Percentiles rank a stretch among this genome's conserved stretches.
Evolutionary conservation across 2,888 invertebrate genomes (phyloP).

Genomic region (Ypsolopha sequella): DNA sequence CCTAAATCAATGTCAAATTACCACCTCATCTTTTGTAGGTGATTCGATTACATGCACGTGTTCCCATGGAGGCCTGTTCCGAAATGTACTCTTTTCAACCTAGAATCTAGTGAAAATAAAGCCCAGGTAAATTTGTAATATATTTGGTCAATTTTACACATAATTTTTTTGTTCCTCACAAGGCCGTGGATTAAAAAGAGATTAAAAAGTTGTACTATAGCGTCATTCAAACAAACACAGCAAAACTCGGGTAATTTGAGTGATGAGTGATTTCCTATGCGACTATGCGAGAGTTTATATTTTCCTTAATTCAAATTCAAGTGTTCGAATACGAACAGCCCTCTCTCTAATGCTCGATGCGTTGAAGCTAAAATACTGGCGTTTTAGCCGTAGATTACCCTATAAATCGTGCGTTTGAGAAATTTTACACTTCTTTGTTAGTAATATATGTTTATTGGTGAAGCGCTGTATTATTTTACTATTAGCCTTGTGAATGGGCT

Average conservation of each 20-base stretch:
- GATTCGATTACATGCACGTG: constrained; percentile 63
- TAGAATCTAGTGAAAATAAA: no score
- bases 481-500: constrained; percentile 40
- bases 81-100: background rate
- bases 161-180: background rate
- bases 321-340: background rate
- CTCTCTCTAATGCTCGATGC: background rate
- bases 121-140: no score
- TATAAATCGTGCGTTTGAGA: constrained; percentile 60
- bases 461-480: constrained; percentile 48
- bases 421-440: constrained; percentile 62
- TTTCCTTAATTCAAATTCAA: no score
- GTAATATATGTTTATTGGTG: constrained; percentile 44
- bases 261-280: no score
- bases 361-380: constrained; percentile 38
- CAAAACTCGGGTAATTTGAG: no score
- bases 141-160: no score
- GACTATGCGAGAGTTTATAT: no score
- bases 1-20: constrained; percentile 69
- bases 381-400: constrained; percentile 32
- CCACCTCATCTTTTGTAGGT: constrained; percentile 63
- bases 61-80: constrained; percentile 26
- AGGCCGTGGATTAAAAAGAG: background rate
- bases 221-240: no score
- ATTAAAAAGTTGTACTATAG: no score